Evolutionary conservation across 2,797 vertebrate genomes (phyloP), one percentile per base, ranked within the genome.

Genomic region (Holocentrus rufus): DNA sequence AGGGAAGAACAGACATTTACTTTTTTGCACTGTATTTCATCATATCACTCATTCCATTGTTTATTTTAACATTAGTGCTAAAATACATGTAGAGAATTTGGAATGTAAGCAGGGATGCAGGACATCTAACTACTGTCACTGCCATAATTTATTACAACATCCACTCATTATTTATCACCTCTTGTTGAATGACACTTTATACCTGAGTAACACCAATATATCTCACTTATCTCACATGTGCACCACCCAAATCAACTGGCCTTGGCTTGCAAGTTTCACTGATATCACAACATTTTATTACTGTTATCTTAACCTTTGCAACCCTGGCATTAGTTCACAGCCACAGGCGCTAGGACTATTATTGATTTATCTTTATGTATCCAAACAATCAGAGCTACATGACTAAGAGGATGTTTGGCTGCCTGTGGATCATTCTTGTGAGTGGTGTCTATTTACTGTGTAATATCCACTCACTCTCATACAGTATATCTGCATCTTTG

Each of bases 161-260:
- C 14, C 13, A 44, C 11, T 1, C 14, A 15, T 15, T 44, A 15
- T 44, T 44, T 44, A 44, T 44, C 2, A 5, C 7, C 7, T 34
- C 31, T 34, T 34, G 31, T 25, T 47, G 47, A 49, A 36, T 31
- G 50, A 69, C 42, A 44, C 42, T 13, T 11, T 36, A 14, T 8
- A 57, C n/a, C 18, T 34, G 52, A 80, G 68, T 83, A 83, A 71
- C 47, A 56, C 54, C 34, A 52, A 42, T 67, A 25, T 64, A 69
- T 72, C 17, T 62, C 60, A 46, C 25, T 61, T 62, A 27, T 69
- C 36, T 46, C n/a, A 44, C 23, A 46, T 50, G 18, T 52, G n/a
- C 72, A 71, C 44, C n/a, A 18, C 60, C 63, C 59, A 62, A 7
- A 64, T 27, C 57, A 61, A 54, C 34, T 39, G n/a, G 14, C 47